phyloP scores from a whole-genome alignment of 35 echinoderm and acorn worm genomes.

The Hemicentrotus pulcherrimus region DNA sequence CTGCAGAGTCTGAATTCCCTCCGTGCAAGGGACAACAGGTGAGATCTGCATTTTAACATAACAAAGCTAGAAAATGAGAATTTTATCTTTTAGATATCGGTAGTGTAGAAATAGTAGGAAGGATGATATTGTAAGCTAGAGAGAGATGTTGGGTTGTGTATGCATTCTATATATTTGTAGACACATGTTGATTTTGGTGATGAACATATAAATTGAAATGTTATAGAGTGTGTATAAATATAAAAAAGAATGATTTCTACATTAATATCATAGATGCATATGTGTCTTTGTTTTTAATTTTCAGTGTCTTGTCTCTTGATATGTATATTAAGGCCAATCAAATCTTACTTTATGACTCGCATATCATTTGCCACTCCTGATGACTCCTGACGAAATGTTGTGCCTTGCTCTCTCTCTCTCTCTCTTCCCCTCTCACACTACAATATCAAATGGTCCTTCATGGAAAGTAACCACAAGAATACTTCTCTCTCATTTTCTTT shows the following conservation, averaged over 20 bases:
- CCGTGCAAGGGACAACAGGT: not conserved
- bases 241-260: constrained; percentile 38
- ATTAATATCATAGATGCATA: constrained; percentile 17
- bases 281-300: not conserved
- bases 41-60: not conserved
- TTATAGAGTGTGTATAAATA: constrained; percentile 40
- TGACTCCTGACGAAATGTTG: too few relatives aligned
- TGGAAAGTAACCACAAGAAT: too few relatives aligned
- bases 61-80: not conserved
- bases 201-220: constrained; percentile 22
- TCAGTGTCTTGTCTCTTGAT: not conserved
- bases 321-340: too few relatives aligned
- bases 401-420: too few relatives aligned
- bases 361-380: too few relatives aligned
- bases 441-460: too few relatives aligned
- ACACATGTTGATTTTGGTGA: constrained; percentile 21
- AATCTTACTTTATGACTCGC: too few relatives aligned
- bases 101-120: not conserved
- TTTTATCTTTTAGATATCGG: not conserved
- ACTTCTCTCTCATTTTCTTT: too few relatives aligned
- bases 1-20: not conserved
- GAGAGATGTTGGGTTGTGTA: not conserved
- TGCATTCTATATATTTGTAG: constrained; percentile 33
- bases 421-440: too few relatives aligned
- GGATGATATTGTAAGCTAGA: not conserved